Evolutionary conservation across 2,113 vertebrate genomes (phyloP).

Genomic region (Baryphthengus martii): DNA sequence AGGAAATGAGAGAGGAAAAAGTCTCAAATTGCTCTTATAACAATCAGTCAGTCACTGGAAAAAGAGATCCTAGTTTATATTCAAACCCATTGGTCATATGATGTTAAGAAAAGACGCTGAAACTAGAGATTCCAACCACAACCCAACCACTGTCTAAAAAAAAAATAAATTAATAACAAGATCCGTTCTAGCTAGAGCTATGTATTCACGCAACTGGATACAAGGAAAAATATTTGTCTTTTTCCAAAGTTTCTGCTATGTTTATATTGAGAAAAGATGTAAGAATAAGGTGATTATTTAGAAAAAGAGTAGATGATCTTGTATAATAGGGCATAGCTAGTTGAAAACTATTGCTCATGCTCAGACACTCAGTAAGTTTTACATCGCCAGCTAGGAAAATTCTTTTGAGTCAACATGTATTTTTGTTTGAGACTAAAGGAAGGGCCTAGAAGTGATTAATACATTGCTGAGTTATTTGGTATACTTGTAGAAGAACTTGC

Average conservation of each 20-base stretch:
- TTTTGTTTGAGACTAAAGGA: not conserved
- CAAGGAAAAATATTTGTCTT: not conserved
- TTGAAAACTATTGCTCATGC: not conserved
- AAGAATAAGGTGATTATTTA: not conserved
- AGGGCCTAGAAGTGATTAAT: not conserved
- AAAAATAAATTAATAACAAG: not conserved
- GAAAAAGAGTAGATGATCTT: not conserved
- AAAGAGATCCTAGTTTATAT: not conserved
- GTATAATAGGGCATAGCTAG: fast-evolving
- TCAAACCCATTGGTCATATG: not conserved
- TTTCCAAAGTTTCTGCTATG: not conserved
- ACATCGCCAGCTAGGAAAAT: not conserved
- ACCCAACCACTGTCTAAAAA: not conserved
- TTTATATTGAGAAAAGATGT: not conserved
- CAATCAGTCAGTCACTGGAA: not conserved
- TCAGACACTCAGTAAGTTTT: not conserved
- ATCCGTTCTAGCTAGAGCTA: not conserved
- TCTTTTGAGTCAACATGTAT: not conserved
- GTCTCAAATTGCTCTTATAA: not conserved
- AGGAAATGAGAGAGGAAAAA: not conserved
- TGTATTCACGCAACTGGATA: not conserved
- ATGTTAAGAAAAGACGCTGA: not conserved
- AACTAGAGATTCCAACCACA: not conserved
- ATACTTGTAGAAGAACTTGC: not conserved
- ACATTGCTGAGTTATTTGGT: not conserved